A percentile compares a stretch with the other conserved stretches of the same genome.
These are phyloP conservation scores for Apostichopus parvimensis DNA, from an alignment of 35 echinoderm and acorn worm genomes.

Conservation along the genomic window DNA sequence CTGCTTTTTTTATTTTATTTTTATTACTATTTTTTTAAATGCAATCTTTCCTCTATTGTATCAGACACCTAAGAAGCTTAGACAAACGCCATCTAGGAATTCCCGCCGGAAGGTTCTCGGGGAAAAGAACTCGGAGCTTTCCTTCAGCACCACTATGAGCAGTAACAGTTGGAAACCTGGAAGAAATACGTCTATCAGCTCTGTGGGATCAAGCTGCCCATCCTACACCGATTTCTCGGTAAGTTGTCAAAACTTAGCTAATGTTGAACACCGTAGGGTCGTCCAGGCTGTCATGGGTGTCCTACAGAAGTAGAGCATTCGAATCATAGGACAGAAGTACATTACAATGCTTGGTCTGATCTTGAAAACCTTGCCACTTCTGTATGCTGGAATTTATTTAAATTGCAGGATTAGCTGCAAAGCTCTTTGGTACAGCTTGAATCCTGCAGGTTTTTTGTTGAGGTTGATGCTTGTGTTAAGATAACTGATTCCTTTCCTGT, in stretches of 20 bases:
- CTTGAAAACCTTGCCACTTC: no score
- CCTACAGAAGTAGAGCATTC: no score
- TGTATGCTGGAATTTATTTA: no score
- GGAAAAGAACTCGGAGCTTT: slow-evolving; percentile 67
- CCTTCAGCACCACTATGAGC: slow-evolving; percentile 27
- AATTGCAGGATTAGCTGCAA: no score
- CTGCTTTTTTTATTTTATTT: no score
- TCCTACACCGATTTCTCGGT: slow-evolving; percentile 31
- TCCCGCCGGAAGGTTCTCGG: slow-evolving; percentile 65
- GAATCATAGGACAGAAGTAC: no score
- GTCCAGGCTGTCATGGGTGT: no score
- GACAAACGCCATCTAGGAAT: slow-evolving; percentile 56
- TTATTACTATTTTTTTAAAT: background rate
- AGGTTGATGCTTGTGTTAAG: background rate
- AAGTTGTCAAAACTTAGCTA: background rate
- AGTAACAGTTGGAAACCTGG: slow-evolving; percentile 33
- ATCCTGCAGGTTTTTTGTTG: background rate
- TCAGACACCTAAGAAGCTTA: slow-evolving; percentile 79
- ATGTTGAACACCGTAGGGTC: no score
- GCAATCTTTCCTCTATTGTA: background rate
- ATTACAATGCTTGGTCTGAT: no score
- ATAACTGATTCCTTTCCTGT: background rate
- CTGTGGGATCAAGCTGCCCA: slow-evolving; percentile 29
- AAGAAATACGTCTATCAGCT: slow-evolving; percentile 32
- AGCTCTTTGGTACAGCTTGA: background rate